phyloP scores from a whole-genome alignment of 2,888 invertebrate species.

The Dromius quadrimaculatus region DNA sequence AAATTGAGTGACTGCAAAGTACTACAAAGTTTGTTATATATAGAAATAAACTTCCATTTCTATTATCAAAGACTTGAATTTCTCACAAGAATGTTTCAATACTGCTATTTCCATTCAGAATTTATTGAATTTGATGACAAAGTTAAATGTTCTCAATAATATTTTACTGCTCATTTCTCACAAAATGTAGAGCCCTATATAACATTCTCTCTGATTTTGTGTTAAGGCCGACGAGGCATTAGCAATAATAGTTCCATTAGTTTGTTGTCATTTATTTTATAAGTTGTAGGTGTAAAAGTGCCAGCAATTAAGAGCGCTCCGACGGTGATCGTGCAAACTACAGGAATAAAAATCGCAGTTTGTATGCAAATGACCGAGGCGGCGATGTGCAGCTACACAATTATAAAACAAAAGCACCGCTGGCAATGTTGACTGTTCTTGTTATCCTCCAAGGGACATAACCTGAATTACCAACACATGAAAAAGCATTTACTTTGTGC shows the following conservation, averaged over 20 bases:
- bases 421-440: conserved; percentile 38
- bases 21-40: no score
- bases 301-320: conserved; percentile 26
- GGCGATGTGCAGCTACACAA: conserved; percentile 35
- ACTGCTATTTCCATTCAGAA: no score
- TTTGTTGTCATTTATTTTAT: conserved; percentile 20
- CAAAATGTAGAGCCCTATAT: no score
- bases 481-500: not conserved
- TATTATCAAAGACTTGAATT: no score
- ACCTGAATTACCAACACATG: not conserved
- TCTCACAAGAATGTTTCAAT: no score
- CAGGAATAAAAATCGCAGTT: conserved; percentile 46
- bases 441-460: conserved; percentile 20
- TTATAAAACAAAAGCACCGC: conserved; percentile 43
- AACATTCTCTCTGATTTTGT: no score
- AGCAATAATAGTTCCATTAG: conserved; percentile 31
- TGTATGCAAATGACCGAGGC: conserved; percentile 42
- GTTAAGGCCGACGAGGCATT: not conserved
- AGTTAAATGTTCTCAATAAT: no score
- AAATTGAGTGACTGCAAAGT: no score
- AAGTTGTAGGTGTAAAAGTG: conserved; percentile 20
- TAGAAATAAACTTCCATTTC: no score
- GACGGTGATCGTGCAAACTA: conserved; percentile 36
- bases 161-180: no score
- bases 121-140: no score